Evolutionary conservation across 2,888 invertebrate genomes (phyloP).

Genomic region (Carterocephalus palaemon): DNA sequence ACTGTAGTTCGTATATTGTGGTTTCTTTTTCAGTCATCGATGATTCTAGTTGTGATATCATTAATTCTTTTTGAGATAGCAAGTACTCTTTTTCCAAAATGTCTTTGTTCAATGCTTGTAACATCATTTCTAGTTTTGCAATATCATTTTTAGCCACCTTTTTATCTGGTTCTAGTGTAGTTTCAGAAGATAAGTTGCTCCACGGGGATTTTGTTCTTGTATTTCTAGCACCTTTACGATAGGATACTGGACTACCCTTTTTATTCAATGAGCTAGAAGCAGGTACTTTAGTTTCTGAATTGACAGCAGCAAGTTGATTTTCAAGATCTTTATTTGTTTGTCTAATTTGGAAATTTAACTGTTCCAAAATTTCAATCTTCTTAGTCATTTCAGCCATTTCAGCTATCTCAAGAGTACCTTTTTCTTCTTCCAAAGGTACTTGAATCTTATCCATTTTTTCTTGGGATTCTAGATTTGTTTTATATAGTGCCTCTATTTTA

Average conservation of each 20-base stretch:
- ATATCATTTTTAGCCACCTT: constrained; percentile 56
- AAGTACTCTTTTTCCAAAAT: constrained; percentile 67
- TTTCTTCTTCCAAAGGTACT: constrained; percentile 77
- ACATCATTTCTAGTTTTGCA: constrained; percentile 55
- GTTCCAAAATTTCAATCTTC: constrained; percentile 74
- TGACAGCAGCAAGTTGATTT: constrained; percentile 60
- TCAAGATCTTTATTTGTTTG: constrained; percentile 76
- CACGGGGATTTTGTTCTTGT: constrained; percentile 70
- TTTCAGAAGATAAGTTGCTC: constrained; percentile 64
- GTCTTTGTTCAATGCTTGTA: constrained; percentile 72
- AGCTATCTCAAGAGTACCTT: constrained; percentile 72
- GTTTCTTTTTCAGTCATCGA: constrained; percentile 36
- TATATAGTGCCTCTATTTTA: constrained; percentile 46
- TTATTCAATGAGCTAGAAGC: constrained; percentile 48
- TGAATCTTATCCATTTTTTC: constrained; percentile 39
- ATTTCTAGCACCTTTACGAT: constrained; percentile 63
- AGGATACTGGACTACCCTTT: constrained; percentile 62
- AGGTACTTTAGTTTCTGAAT: constrained; percentile 49
- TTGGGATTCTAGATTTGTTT: constrained; percentile 31
- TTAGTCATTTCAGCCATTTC: constrained; percentile 66
- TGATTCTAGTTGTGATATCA: constrained; percentile 56
- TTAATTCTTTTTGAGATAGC: constrained; percentile 65
- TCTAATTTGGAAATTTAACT: constrained; percentile 74
- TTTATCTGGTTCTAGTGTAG: constrained; percentile 61
- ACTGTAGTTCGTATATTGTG: constrained; percentile 38